Evolutionary conservation across 1,140 invertebrate species (phyloP).

Genomic region (Paralvinella palmiformis): DNA sequence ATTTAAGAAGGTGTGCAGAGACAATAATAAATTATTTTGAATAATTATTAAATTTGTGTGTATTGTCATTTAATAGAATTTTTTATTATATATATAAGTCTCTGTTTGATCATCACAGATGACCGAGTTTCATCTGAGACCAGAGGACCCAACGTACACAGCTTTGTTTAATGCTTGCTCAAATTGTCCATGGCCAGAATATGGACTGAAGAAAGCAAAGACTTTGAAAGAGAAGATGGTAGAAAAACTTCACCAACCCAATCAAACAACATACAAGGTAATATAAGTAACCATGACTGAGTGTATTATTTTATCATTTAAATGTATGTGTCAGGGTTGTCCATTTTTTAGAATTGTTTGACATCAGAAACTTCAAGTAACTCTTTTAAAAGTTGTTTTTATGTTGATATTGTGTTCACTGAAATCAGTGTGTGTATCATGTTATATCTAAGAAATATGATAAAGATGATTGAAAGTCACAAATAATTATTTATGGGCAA

Average conservation of each 20-base stretch:
- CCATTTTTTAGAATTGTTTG: no score
- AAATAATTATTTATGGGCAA: no score
- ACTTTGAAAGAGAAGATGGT: slow-evolving; percentile 62
- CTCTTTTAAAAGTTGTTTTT: no score
- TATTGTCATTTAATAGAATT: not conserved
- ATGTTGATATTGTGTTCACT: no score
- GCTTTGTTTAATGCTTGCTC: slow-evolving; percentile 82
- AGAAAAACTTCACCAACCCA: slow-evolving; percentile 63
- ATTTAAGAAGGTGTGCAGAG: slow-evolving; percentile 59
- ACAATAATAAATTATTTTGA: no score
- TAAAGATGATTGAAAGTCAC: no score
- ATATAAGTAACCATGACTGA: slow-evolving; percentile 86
- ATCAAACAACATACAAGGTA: slow-evolving; percentile 71
- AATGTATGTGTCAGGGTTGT: no score
- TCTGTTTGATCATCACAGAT: slow-evolving; percentile 52
- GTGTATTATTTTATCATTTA: no score
- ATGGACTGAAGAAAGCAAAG: slow-evolving; percentile 61
- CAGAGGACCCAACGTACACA: slow-evolving; percentile 68
- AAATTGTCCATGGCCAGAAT: slow-evolving; percentile 62
- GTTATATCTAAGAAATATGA: no score
- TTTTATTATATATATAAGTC: not conserved
- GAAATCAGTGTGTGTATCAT: no score
- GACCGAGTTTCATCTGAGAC: slow-evolving; percentile 65
- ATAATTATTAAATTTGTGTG: not conserved
- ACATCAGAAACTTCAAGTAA: no score